A percentile compares a stretch with the other conserved stretches of the same genome.
phyloP scores from a whole-genome alignment of 2,113 vertebrate species.

The human (Homo sapiens) region DNA sequence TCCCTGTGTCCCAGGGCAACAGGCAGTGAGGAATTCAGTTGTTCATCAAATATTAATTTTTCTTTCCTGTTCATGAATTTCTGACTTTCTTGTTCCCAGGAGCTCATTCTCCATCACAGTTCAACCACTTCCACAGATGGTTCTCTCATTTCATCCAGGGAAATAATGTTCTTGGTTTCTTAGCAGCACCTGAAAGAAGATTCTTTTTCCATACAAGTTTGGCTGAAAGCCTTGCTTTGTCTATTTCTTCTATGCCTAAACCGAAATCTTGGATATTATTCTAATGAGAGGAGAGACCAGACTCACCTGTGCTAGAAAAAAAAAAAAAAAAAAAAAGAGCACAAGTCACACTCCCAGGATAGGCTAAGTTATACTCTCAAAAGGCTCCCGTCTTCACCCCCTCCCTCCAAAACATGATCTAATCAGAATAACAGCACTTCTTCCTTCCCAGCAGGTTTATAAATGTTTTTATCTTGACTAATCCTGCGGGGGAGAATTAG shows the following conservation, averaged over 20 bases:
- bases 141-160: slow-evolving; percentile 46
- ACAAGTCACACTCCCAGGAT: neutral
- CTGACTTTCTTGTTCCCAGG: neutral
- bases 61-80: slow-evolving; percentile 28
- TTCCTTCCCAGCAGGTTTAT: neutral
- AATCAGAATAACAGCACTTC: neutral
- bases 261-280: neutral
- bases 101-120: neutral
- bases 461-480: neutral
- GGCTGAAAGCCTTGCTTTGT: slow-evolving; percentile 50
- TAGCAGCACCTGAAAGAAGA: slow-evolving; percentile 39
- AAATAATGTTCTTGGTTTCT: slow-evolving; percentile 41
- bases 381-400: neutral
- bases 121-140: neutral
- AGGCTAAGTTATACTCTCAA: neutral
- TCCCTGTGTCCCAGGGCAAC: neutral
- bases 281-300: neutral
- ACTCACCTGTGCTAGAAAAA: neutral
- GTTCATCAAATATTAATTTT: neutral
- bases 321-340: neutral
- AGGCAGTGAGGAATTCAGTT: neutral
- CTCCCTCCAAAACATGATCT: neutral
- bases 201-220: neutral
- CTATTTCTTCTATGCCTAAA: neutral
- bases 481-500: neutral